These are phyloP conservation scores for Zoanthus sociatus DNA, from an alignment of 92 coral and sea anemone species.

Conservation along the genomic window DNA sequence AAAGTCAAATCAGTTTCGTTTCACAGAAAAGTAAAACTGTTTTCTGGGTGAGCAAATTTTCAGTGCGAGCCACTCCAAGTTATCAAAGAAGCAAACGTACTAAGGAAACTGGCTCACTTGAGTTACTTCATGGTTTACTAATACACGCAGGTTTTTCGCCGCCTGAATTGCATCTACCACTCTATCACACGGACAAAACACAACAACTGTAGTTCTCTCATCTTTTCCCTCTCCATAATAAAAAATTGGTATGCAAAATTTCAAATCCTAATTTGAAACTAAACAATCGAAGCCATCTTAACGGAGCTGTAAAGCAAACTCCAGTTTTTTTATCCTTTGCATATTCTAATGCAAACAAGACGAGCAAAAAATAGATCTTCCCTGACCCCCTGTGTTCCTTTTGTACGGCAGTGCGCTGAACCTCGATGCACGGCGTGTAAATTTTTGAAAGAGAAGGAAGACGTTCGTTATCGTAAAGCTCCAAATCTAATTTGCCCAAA, in stretches of 20 bases:
- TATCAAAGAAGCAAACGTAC: too few relatives aligned
- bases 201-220: constrained; percentile 11
- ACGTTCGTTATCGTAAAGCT: constrained; percentile 27
- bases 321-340: constrained; percentile 9
- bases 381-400: constrained; percentile 25
- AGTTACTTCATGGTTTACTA: too few relatives aligned
- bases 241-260: constrained; percentile 9
- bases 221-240: constrained; percentile 33
- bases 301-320: neutral
- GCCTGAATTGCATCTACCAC: neutral
- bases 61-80: too few relatives aligned
- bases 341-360: neutral
- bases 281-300: neutral
- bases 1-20: too few relatives aligned
- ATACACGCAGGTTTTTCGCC: neutral
- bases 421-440: neutral
- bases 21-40: too few relatives aligned
- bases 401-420: neutral
- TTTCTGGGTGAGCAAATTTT: too few relatives aligned
- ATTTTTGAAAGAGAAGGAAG: neutral
- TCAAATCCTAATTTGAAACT: constrained; percentile 9
- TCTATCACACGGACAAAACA: constrained; percentile 12
- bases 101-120: too few relatives aligned
- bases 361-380: neutral
- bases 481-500: constrained; percentile 42